These are phyloP conservation scores for Crenuchus spilurus DNA, from an alignment of 2,797 vertebrate species.

Conservation along the genomic window DNA sequence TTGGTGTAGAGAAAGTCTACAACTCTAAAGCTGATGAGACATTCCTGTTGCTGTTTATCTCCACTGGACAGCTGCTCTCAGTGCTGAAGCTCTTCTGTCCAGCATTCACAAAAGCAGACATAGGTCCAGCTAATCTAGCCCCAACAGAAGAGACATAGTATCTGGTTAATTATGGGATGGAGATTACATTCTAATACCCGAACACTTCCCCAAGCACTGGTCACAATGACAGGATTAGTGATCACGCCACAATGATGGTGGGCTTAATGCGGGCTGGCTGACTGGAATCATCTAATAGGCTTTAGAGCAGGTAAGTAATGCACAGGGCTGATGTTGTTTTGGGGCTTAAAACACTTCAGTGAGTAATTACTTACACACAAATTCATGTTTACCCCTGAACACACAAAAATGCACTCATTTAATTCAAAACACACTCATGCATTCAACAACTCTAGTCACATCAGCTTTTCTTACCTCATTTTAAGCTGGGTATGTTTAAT, in stretches of 20 bases:
- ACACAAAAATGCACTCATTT: not conserved
- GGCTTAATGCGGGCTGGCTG: not conserved
- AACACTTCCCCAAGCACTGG: not conserved
- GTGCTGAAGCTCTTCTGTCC: not conserved
- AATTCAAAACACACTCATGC: not conserved
- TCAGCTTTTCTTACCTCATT: too few relatives aligned
- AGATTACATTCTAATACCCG: constrained; percentile 27
- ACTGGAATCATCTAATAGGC: not conserved
- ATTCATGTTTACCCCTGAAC: not conserved
- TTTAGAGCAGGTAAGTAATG: not conserved
- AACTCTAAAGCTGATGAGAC: not conserved
- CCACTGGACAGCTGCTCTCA: constrained; percentile 13
- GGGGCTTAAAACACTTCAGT: not conserved
- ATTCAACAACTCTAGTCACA: not conserved
- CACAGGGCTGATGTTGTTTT: not conserved
- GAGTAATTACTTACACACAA: not conserved
- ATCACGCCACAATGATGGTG: constrained; percentile 1
- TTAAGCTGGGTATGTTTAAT: too few relatives aligned
- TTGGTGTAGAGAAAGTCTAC: constrained; percentile 9
- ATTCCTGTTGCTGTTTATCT: constrained; percentile 35
- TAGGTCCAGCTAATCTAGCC: constrained; percentile 18
- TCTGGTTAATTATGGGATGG: constrained; percentile 8
- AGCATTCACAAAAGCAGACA: not conserved
- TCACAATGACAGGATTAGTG: constrained; percentile 28
- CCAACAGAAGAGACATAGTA: not conserved